Percentiles rank a stretch among this genome's conserved stretches.
Conservation (phyloP, 2,888 invertebrate genomes). For the Yponomeuta plumbellus region DNA sequence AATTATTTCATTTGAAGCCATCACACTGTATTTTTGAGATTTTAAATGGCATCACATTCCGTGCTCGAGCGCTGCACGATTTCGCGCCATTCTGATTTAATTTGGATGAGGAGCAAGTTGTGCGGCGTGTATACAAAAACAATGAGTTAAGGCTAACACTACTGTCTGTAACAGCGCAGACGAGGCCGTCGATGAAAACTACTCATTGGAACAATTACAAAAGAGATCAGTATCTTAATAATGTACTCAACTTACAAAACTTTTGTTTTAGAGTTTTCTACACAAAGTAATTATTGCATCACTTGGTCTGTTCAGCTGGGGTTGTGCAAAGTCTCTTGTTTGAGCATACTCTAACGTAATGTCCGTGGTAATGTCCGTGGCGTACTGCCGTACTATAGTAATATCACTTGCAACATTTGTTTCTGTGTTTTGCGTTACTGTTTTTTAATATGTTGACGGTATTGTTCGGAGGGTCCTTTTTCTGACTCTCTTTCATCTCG, state of each 20-base stretch:
- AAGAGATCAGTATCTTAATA: conserved; percentile 12
- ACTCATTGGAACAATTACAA: conserved; percentile 10
- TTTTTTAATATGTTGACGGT: conserved; percentile 82
- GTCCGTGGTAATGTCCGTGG: conserved; percentile 62
- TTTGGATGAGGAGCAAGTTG: neutral
- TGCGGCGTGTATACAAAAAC: neutral
- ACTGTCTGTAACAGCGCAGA: neutral
- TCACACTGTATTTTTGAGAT: neutral
- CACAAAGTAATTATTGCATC: conserved; percentile 11
- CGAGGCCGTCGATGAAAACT: conserved; percentile 11
- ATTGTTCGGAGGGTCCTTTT: conserved; percentile 79
- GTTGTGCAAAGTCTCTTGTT: conserved; percentile 63
- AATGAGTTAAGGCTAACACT: conserved; percentile 4
- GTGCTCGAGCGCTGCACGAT: neutral
- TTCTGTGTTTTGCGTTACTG: conserved; percentile 76
- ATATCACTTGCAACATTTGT: conserved; percentile 74
- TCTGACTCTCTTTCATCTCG: conserved; percentile 87
- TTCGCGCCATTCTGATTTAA: neutral
- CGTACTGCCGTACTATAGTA: conserved; percentile 35
- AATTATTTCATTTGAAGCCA: neutral
- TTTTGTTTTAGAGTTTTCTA: conserved; percentile 7
- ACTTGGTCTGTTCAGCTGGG: conserved; percentile 45
- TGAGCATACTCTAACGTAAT: conserved; percentile 65
- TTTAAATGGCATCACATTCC: neutral
- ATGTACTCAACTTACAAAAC: conserved; percentile 15